These are phyloP conservation scores for Perithous albicinctus DNA, from an alignment of 2,888 invertebrate genomes.

Conservation along the genomic window DNA sequence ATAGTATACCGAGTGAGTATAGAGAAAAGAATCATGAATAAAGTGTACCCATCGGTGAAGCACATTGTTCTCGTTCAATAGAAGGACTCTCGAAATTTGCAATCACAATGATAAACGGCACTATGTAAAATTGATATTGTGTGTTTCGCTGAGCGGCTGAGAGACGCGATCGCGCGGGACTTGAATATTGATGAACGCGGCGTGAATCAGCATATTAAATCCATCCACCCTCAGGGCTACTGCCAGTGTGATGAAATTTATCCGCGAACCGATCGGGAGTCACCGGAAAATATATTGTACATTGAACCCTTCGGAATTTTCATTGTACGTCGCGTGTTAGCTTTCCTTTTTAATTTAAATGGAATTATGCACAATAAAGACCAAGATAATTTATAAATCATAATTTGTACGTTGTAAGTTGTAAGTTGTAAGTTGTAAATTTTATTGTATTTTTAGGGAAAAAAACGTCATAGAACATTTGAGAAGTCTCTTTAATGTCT, in stretches of 20 bases:
- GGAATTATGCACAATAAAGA: too few species aligned
- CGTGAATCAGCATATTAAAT: constrained; percentile 68
- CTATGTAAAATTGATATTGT: constrained; percentile 67
- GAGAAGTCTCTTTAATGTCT: constrained; percentile 66
- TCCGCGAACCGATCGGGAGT: constrained; percentile 60
- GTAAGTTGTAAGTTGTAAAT: neutral
- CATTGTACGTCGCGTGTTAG: constrained; percentile 20
- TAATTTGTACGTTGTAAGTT: neutral
- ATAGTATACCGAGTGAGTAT: constrained; percentile 13
- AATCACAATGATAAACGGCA: constrained; percentile 65
- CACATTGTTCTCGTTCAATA: constrained; percentile 11
- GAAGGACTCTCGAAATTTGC: constrained; percentile 51
- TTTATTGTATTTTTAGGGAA: too few species aligned
- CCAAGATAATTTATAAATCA: too few species aligned
- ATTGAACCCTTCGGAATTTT: constrained; percentile 22
- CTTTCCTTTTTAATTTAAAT: constrained; percentile 3
- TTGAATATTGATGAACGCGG: constrained; percentile 67
- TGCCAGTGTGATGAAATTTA: constrained; percentile 56
- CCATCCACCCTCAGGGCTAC: constrained; percentile 23
- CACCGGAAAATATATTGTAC: constrained; percentile 53
- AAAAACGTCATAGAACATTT: constrained; percentile 1
- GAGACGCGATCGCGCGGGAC: constrained; percentile 47
- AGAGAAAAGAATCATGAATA: constrained; percentile 49
- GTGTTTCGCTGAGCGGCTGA: constrained; percentile 49
- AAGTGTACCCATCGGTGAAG: constrained; percentile 24